Conservation (phyloP, 2,888 invertebrate species). For the Chaitophorus viminalis region DNA sequence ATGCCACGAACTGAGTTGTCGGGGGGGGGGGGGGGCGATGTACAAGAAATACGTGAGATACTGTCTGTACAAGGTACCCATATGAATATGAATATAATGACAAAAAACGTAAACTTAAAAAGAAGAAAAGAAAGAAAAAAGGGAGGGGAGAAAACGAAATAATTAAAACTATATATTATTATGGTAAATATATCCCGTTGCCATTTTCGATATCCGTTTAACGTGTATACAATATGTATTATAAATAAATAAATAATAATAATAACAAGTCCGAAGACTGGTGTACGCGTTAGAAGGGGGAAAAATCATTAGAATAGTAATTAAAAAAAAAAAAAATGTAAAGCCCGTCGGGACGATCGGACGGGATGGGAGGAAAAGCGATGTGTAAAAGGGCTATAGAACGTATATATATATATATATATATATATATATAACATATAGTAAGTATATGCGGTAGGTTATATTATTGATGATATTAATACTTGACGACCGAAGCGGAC, state of each 20-base stretch:
- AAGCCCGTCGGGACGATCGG: background rate
- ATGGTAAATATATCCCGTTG: slow-evolving; percentile 6
- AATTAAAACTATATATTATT: background rate
- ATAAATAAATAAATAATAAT: background rate
- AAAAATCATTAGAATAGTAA: background rate
- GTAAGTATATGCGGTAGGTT: too few species aligned
- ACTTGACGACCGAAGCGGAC: background rate
- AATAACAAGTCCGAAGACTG: background rate
- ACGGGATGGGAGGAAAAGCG: too few species aligned
- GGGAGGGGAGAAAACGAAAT: too few species aligned
- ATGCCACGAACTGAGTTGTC: too few species aligned
- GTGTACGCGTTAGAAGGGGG: too few species aligned
- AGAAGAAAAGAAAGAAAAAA: too few species aligned
- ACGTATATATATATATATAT: too few species aligned
- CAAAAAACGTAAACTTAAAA: too few species aligned
- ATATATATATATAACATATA: too few species aligned
- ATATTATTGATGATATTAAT: background rate
- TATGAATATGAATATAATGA: background rate
- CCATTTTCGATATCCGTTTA: background rate
- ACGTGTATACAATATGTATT: background rate
- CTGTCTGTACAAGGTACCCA: background rate
- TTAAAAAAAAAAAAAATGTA: background rate
- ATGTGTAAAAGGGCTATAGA: too few species aligned
- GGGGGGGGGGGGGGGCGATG: too few species aligned
- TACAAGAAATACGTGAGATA: background rate